These are phyloP conservation scores for Volucella inanis DNA, from an alignment of 2,888 invertebrate genomes.

Conservation along the genomic window DNA sequence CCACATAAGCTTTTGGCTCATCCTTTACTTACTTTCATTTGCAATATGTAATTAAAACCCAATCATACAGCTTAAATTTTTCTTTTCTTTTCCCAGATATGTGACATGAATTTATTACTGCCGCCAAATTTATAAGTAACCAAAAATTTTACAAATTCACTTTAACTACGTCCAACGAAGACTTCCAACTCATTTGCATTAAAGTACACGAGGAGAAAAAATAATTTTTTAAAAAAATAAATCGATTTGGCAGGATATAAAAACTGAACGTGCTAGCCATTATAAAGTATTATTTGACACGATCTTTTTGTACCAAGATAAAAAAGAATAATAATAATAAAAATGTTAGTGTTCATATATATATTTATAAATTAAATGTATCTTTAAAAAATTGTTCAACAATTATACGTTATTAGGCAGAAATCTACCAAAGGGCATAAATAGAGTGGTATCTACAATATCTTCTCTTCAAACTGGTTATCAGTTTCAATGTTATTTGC, in stretches of 20 bases:
- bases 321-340: too few species aligned
- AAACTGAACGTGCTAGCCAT: constrained; percentile 41
- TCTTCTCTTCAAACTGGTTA: constrained; percentile 14
- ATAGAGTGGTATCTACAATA: neutral
- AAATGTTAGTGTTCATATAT: constrained; percentile 24
- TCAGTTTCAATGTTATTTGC: neutral
- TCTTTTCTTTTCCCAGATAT: constrained; percentile 1
- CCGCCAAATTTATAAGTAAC: constrained; percentile 8
- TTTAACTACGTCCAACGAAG: neutral
- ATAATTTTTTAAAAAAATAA: constrained; percentile 38
- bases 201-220: constrained; percentile 23
- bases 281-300: constrained; percentile 12
- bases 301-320: constrained; percentile 4
- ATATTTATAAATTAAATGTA: constrained; percentile 32
- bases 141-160: neutral
- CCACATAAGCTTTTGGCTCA: too few species aligned
- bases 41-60: too few species aligned
- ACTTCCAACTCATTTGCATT: constrained; percentile 29
- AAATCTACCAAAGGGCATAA: constrained; percentile 10
- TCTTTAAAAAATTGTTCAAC: constrained; percentile 18
- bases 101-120: neutral
- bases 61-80: neutral
- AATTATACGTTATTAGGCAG: constrained; percentile 39
- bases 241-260: constrained; percentile 62
- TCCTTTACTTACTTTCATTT: too few species aligned